Base-by-base conservation (phyloP, 1,140 invertebrate genomes). In the Sweltsa coloradensis region DNA sequence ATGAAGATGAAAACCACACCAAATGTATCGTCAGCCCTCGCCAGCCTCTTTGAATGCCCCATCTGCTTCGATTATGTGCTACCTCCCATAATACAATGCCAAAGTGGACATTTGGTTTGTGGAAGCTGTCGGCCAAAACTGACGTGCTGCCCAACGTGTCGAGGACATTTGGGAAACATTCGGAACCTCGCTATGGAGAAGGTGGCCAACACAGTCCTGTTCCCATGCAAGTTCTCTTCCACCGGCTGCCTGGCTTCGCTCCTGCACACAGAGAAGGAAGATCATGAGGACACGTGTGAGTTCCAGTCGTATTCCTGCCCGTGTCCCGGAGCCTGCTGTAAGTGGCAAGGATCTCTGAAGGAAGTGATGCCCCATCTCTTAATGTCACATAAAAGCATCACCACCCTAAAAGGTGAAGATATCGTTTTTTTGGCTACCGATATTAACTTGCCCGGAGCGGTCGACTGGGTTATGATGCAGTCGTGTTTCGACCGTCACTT, bases 401-500 rank as follows among this genome's bases (percentile, higher is more conserved):
- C 97, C 3, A 99, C 96, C 31, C 71, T 99, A 54, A 85, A 90
- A 74, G 77, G 71, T 73, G 96, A 99, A 70, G 97, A 99, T 63
- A 99, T 99, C 59, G 96, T 99, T 29, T 99, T 99, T 66, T 71
- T 99, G 54, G 97, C 96, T 1, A 99, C 97, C 34, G 97, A 99
- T 68, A 99, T 99, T 43, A 98, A 98, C 71, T 73, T 99, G 51
- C 94, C 95, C 36, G 97, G 97, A 48, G 96, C 96, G 45, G 97
- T 99, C 2, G 97, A 99, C 64, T 99, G 97, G 97, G 97, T 99
- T 0, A 99, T 99, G 96, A 98, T 99, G 94, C 96, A 99, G 64
- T 95, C 91, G 7, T 99, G 95, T 69, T 99, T 97, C 66, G 90
- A 89, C 45, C 91, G 96, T 62, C 89, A 97, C 68, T 99, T 99